Conservation (phyloP, 2,113 vertebrate species). For the Condylura cristata region DNA sequence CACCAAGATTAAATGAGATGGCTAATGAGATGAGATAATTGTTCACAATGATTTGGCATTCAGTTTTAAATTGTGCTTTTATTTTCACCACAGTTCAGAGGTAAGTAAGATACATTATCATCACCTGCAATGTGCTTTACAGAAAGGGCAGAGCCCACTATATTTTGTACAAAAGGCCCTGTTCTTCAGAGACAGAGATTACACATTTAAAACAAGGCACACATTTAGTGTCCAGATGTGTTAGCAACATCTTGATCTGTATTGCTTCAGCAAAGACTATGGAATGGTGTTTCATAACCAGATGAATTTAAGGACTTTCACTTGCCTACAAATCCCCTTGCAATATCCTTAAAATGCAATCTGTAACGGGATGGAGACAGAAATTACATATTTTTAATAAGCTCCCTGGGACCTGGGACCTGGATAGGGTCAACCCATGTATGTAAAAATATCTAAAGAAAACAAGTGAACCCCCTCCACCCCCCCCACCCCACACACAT, state of each 20-base stretch:
- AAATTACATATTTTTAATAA: not conserved
- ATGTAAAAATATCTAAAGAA: not conserved
- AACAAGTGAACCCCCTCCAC: too few relatives aligned
- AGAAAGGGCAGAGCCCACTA: not conserved
- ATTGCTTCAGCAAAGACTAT: not conserved
- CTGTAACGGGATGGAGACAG: not conserved
- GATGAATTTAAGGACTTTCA: not conserved
- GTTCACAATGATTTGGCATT: not conserved
- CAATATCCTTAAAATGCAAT: not conserved
- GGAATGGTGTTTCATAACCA: not conserved
- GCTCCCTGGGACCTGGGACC: not conserved
- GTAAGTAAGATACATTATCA: not conserved
- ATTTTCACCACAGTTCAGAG: not conserved
- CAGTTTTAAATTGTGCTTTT: not conserved
- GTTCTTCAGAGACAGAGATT: not conserved
- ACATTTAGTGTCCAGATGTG: not conserved
- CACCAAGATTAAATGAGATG: not conserved
- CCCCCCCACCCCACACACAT: too few relatives aligned
- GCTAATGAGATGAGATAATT: not conserved
- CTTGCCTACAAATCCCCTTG: not conserved
- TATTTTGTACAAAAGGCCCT: not conserved
- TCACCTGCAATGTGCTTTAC: not conserved
- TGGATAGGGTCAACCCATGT: not conserved
- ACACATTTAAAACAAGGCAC: not conserved
- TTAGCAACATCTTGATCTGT: not conserved